A percentile compares a stretch with the other conserved stretches of the same genome.
Conservation (phyloP, 2,113 vertebrate genomes). For the Theropithecus gelada region DNA sequence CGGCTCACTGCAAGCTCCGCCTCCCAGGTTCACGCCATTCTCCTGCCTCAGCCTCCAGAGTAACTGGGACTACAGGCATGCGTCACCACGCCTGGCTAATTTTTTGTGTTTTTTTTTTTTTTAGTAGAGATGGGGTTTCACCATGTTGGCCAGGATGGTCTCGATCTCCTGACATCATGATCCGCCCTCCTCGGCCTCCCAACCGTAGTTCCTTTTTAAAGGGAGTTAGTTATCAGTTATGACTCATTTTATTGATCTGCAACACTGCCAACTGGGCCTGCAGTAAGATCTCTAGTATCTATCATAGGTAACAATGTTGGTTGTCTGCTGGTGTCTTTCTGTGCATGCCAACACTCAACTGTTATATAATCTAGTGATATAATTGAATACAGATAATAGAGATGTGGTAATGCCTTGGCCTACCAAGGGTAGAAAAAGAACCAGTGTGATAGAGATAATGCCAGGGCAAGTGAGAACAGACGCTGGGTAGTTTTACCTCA, state of each 20-base stretch:
- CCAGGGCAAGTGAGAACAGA: not conserved
- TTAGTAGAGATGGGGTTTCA: too few species aligned
- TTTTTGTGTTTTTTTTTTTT: too few species aligned
- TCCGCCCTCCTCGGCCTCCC: too few species aligned
- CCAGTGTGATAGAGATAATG: not conserved
- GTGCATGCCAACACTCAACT: not conserved
- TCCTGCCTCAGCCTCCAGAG: too few species aligned
- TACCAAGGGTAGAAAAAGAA: not conserved
- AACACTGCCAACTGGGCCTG: not conserved
- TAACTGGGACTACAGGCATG: too few species aligned
- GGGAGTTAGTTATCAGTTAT: not conserved
- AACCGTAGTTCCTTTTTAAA: not conserved
- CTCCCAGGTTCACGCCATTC: too few species aligned
- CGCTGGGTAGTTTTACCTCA: not conserved
- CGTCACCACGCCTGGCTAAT: too few species aligned
- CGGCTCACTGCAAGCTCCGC: too few species aligned
- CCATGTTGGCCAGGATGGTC: too few species aligned
- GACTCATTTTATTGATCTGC: not conserved
- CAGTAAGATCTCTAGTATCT: not conserved
- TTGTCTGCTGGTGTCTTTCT: not conserved
- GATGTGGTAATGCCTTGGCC: not conserved
- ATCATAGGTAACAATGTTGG: not conserved
- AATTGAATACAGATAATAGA: not conserved
- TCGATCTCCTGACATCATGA: too few species aligned
- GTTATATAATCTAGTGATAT: not conserved